A percentile compares a stretch with the other conserved stretches of the same genome.
Evolutionary conservation across 1,140 invertebrate genomes (phyloP).

Genomic region (Drosophila ficusphila): DNA sequence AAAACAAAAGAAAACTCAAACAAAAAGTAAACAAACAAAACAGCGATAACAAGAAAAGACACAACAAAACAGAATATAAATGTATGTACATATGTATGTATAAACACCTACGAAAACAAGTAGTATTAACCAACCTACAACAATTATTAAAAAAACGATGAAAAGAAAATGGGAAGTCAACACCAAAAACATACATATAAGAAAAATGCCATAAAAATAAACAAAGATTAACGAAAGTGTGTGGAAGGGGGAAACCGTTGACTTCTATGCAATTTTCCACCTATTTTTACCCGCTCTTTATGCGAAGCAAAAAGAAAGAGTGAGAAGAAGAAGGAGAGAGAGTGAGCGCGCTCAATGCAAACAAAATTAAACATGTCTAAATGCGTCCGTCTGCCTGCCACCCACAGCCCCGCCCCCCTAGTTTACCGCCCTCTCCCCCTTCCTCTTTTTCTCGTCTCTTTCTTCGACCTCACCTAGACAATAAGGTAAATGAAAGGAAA

Average conservation of each 20-base stretch:
- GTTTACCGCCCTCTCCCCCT: neutral
- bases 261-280: constrained; percentile 58
- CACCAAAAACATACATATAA: constrained; percentile 14
- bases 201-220: constrained; percentile 12
- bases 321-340: neutral
- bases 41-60: constrained; percentile 3
- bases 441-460: neutral
- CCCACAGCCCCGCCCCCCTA: constrained; percentile 2
- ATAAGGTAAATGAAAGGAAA: constrained; percentile 14
- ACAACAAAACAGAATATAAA: constrained; percentile 1
- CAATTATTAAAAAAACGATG: no score
- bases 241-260: constrained; percentile 31
- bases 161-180: neutral
- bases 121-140: no score
- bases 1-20: constrained; percentile 2
- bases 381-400: constrained; percentile 4
- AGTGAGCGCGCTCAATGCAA: constrained; percentile 12
- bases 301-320: neutral
- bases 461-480: constrained; percentile 37
- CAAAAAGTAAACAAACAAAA: constrained; percentile 8
- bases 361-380: constrained; percentile 41
- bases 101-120: no score
- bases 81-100: no score
- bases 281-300: constrained; percentile 58
- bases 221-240: constrained; percentile 14